Conservation (phyloP, 2,888 invertebrate species). For the Therioaphis trifolii region DNA sequence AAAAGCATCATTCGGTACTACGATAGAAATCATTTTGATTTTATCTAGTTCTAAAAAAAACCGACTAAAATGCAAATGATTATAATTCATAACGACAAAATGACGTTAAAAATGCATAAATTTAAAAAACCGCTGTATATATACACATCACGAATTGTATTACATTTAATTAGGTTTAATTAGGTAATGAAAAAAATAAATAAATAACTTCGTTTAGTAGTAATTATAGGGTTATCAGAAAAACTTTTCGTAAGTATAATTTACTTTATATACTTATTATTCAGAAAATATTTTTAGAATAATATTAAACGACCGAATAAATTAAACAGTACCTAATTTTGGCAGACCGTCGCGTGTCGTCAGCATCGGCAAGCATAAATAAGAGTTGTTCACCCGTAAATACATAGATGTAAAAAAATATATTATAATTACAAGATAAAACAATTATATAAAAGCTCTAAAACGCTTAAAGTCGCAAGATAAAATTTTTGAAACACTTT, state of each 20-base stretch:
- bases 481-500: no score
- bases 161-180: no score
- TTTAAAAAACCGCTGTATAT: background rate
- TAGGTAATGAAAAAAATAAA: slow-evolving; percentile 7
- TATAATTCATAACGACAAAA: background rate
- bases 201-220: background rate
- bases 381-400: background rate
- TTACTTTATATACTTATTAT: slow-evolving; percentile 4
- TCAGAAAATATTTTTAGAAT: slow-evolving; percentile 7
- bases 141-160: background rate
- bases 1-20: no score
- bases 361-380: background rate
- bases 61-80: background rate
- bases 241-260: background rate
- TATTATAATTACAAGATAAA: background rate
- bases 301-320: slow-evolving; percentile 7
- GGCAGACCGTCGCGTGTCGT: background rate
- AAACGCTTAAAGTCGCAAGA: background rate
- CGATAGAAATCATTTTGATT: background rate
- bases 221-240: slow-evolving; percentile 20
- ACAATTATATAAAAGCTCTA: background rate
- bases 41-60: background rate
- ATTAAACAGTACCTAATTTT: background rate
- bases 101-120: slow-evolving; percentile 5
- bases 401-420: background rate